Base-by-base conservation (phyloP, 2,113 vertebrate genomes). In the Xiphophorus couchianus region DNA sequence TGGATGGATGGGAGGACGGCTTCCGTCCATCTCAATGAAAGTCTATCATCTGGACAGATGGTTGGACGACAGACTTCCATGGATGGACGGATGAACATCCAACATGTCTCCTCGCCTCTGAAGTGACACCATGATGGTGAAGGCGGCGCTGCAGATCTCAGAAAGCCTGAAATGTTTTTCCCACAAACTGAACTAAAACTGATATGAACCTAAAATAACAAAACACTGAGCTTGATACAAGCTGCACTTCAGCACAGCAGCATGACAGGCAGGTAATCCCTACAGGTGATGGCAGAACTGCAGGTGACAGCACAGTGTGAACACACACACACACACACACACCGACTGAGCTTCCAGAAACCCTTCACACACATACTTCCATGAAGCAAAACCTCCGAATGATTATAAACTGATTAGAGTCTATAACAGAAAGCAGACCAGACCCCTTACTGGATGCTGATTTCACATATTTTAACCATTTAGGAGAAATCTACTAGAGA, bases 321-420 rank as follows among this genome's bases (percentile, higher is more conserved):
- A 62, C 42, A 83, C 17, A 79, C 62, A 69, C 62, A 11, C 17
- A n/a, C n/a, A n/a, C n/a, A 79, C 62, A 69, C 5, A 27, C 33
- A 42, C 65, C 68, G 62, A 54, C 81, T 72, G 63, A 82, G 42
- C 29, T 15, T 35, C 65, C 74, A 54, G 31, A 72, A 71, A 67
- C 77, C 71, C 10, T 35, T 10, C 35, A 64, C 27, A 51, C 37
- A 72, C 25, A 58, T 3, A 54, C 51, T 58, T 48, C 62, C 60
- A 61, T 42, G n/a, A 13, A 69, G n/a, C 54, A 48, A 48, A 48
- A 48, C 44, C 14, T 48, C 13, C 5, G 42, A 15, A 44, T 22
- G 6, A 58, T 71, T 61, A 42, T 0, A 44, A 28, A 27, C 54
- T n/a, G 48, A 64, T 77, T 69, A 7, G 62, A 73, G 62, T 81